Base-by-base conservation (phyloP, 2,797 vertebrate genomes). In the Falco cherrug region DNA sequence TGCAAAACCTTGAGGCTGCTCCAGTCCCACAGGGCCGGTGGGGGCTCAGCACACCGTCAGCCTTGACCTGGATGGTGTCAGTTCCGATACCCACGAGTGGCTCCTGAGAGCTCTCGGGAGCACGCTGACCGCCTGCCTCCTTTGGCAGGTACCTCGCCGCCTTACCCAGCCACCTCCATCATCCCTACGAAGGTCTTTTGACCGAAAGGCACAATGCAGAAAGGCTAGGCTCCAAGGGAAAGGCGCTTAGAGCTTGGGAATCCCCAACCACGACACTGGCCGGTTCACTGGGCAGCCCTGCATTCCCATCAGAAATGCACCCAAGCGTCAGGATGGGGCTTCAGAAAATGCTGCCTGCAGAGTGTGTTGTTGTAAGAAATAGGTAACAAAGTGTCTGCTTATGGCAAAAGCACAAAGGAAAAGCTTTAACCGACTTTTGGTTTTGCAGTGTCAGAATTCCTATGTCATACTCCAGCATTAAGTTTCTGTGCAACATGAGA, bases 11-110 rank as follows among this genome's bases (percentile, higher is more conserved):
- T 39, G 39, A 45, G 50, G 11, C 43, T 59, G 39, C n/a, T 54
- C 83, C 35, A 17, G 51, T 61, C 43, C 37, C 0, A 0, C 13
- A 13, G 0, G 0, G 15, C 31, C 1, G 0, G 6, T 9, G n/a
- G 7, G 33, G 37, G 50, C 61, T 75, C 6, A 43, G 60, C 53
- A 41, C 10, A 4, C 11, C 4, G 24, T 13, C 18, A 88, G 14
- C 29, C 8, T 63, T 21, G 6, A 35, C 39, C 73, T 31, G 33
- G 50, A 15, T 15, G 12, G 6, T 24, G 51, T 39, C 57, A 16
- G 14, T 43, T 68, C 35, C 39, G 24, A 63, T 20, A 35, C 5
- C 10, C 24, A 25, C 1, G 0, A 6, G 13, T 1, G 15, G 22
- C n/a, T 64, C 71, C 13, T 5, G 8, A 60, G 54, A 33, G 25